Evolutionary conservation across 2,113 vertebrate genomes (phyloP), one percentile per base, ranked within the genome.

Genomic region (Ammodytes marinus): DNA sequence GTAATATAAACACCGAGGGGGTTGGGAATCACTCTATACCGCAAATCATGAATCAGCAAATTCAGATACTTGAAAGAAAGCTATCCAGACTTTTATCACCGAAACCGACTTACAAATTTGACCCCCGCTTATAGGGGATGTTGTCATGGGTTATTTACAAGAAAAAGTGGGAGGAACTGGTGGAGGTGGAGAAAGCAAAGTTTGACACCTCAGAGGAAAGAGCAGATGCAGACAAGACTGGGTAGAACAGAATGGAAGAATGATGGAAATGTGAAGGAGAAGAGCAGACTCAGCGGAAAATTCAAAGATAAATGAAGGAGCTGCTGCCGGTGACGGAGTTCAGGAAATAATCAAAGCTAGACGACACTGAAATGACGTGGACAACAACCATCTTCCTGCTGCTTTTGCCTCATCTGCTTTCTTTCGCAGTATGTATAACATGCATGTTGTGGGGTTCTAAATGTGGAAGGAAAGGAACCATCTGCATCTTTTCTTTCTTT

Each of bases 331-430:
- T 77, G 82, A 80, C 75, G 57, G 65, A 81, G 65, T 57, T 87
- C 63, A 71, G 85, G 65, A 80, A 79, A 69, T 53, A 77, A 71
- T 69, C 72, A 49, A 55, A 71, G 65, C 46, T 49, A 61, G 80
- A 87, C 63, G 13, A 69, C 42, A 69, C 75, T 71, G 79, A 84
- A 75, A 91, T 80, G 91, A 94, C 92, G 87, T 92, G 91, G 93
- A 79, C 85, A 57, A 74, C 89, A 70, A 58, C 54, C 67, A 55
- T 91, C 80, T 75, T 95, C 58, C 85, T 93, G 77, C 76, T 94
- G 80, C 78, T 93, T 50, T 37, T 88, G 59, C 84, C 88, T 85
- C 83, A 79, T 19, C 87, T 92, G 80, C 77, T 92, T 17, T 77
- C 81, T 40, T 84, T 89, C 50, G 43, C 77, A 82, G 95, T 95